Percentiles rank a stretch among this genome's conserved stretches.
phyloP scores from a whole-genome alignment of 2,888 invertebrate species.

The Sclerodermus sp. region DNA sequence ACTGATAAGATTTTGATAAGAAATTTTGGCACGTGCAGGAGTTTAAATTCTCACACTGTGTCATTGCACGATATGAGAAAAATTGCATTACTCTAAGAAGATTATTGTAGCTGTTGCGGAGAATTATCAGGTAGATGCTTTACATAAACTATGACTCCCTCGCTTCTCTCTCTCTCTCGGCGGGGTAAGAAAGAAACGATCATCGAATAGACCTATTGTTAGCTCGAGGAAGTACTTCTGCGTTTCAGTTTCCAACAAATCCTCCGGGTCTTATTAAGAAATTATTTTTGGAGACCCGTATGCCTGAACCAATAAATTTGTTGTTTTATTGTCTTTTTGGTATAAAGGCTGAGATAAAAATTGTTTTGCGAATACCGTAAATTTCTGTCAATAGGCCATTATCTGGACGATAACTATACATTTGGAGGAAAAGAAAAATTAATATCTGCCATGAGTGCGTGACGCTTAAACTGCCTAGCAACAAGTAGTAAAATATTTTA shows the following conservation, averaged over 20 bases:
- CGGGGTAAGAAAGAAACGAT: too few relatives aligned
- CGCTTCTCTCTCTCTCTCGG: too few relatives aligned
- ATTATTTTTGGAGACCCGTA: too few relatives aligned
- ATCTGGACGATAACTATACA: conserved; percentile 11
- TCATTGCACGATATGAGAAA: neutral
- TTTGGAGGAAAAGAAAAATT: conserved; percentile 5
- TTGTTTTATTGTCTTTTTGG: conserved; percentile 11
- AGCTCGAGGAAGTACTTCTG: too few relatives aligned
- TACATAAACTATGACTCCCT: too few relatives aligned
- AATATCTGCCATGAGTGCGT: neutral
- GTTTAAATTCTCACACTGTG: too few relatives aligned
- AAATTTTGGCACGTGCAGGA: conserved; percentile 12
- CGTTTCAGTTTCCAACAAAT: too few relatives aligned
- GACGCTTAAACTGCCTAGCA: conserved; percentile 16
- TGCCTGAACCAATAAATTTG: too few relatives aligned
- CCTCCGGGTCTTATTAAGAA: too few relatives aligned
- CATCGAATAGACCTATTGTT: too few relatives aligned
- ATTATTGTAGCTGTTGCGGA: too few relatives aligned
- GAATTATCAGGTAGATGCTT: too few relatives aligned
- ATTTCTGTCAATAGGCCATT: neutral
- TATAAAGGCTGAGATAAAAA: neutral
- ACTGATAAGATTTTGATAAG: conserved; percentile 16
- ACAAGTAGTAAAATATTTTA: conserved; percentile 29
- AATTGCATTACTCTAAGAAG: neutral
- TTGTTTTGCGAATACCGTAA: conserved; percentile 1